Percentiles rank a stretch among this genome's conserved stretches.
phyloP scores from a whole-genome alignment of 2,797 vertebrate species.

The Gambelia wislizenii region DNA sequence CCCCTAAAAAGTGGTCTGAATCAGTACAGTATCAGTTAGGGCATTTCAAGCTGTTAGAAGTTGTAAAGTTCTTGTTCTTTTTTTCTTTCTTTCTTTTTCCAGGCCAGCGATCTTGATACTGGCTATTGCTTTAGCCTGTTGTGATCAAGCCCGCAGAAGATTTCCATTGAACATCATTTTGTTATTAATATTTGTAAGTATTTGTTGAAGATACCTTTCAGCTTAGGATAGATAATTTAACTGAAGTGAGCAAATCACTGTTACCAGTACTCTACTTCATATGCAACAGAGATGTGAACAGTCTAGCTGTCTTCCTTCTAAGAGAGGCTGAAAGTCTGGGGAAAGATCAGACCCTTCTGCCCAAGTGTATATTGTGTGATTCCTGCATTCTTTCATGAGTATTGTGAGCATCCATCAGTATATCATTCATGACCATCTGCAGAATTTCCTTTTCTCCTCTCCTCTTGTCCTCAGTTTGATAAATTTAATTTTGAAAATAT shows the following conservation, averaged over 20 bases:
- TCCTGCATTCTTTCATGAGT: not conserved
- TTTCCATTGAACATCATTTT: constrained; percentile 87
- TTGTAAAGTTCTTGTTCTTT: not conserved
- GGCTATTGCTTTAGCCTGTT: constrained; percentile 82
- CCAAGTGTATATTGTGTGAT: not conserved
- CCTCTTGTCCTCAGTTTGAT: not conserved
- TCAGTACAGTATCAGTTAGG: not conserved
- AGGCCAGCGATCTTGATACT: constrained; percentile 77
- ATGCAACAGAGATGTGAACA: not conserved
- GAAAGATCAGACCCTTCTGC: no score
- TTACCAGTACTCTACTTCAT: not conserved
- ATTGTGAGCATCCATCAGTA: not conserved
- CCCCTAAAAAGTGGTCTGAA: no score
- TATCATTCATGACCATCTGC: not conserved
- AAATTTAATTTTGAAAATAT: not conserved
- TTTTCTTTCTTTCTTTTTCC: constrained; percentile 41
- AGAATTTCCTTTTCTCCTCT: not conserved
- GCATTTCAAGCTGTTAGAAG: not conserved
- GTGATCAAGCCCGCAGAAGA: constrained; percentile 79
- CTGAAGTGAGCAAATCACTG: not conserved
- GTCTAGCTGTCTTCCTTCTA: not conserved
- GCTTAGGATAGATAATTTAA: constrained; percentile 17
- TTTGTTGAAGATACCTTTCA: not conserved
- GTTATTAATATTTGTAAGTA: constrained; percentile 89
- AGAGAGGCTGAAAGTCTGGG: not conserved